Percentiles rank a stretch among this genome's conserved stretches.
These are phyloP conservation scores for Cottus gobio DNA, from an alignment of 2,113 vertebrate species.

Conservation along the genomic window DNA sequence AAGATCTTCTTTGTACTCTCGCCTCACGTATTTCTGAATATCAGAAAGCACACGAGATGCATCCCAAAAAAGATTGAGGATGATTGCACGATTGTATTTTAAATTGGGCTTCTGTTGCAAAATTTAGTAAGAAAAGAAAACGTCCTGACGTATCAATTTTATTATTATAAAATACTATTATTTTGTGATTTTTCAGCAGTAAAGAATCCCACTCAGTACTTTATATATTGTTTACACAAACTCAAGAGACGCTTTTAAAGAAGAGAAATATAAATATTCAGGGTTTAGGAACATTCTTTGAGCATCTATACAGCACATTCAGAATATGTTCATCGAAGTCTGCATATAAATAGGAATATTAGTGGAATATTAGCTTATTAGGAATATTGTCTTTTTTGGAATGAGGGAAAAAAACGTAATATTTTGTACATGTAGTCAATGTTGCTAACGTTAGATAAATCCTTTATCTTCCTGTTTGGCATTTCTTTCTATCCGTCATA, in stretches of 20 bases:
- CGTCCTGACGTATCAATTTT: not conserved
- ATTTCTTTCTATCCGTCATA: too few species aligned
- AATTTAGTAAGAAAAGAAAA: not conserved
- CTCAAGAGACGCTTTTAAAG: not conserved
- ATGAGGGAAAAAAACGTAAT: not conserved
- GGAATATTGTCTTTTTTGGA: not conserved
- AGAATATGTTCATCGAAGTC: not conserved
- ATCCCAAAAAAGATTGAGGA: not conserved
- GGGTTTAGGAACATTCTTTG: not conserved
- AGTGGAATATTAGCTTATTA: not conserved
- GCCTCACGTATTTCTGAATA: slow-evolving; percentile 10
- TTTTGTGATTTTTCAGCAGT: not conserved
- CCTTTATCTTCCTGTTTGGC: not conserved
- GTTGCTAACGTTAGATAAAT: not conserved
- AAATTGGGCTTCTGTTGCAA: not conserved
- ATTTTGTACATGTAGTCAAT: not conserved
- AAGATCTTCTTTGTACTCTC: slow-evolving; percentile 12
- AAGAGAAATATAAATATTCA: not conserved
- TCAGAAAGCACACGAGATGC: not conserved
- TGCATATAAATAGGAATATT: not conserved
- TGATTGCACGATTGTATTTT: not conserved
- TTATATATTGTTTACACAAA: not conserved
- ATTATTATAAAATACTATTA: not conserved
- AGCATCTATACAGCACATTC: not conserved
- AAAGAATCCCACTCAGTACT: not conserved